Conservation (phyloP, 2,113 vertebrate genomes). For the Mystacornis crossleyi region DNA sequence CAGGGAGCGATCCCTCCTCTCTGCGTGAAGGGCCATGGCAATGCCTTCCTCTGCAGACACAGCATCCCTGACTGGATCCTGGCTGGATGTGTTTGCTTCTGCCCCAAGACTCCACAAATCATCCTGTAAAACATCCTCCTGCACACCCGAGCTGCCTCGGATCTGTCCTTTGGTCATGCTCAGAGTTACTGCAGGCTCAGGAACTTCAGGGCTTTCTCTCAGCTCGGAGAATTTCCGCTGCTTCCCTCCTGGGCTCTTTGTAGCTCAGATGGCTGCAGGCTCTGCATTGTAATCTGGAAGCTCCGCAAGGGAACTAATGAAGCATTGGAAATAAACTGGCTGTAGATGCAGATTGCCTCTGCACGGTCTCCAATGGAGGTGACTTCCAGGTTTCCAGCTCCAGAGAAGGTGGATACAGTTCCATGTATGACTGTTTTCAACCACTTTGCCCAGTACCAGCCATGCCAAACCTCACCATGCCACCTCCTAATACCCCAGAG, state of each 20-base stretch:
- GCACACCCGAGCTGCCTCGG: neutral
- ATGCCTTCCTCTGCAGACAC: neutral
- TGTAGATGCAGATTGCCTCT: neutral
- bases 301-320: neutral
- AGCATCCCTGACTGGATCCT: fast-evolving
- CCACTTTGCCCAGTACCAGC: neutral
- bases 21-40: fast-evolving
- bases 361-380: fast-evolving
- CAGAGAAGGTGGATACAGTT: neutral
- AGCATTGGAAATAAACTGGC: neutral
- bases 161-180: neutral
- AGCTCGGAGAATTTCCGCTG: neutral
- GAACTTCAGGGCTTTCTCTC: fast-evolving
- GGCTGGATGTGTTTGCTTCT: neutral
- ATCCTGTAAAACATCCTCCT: neutral
- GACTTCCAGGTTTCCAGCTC: neutral
- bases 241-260: neutral
- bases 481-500: neutral
- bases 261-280: neutral
- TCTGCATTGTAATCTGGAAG: neutral
- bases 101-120: neutral
- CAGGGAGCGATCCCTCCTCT: neutral
- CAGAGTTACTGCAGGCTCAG: neutral
- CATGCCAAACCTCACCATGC: fast-evolving
- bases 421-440: fast-evolving